phyloP scores from a whole-genome alignment of 2,113 vertebrate species.

The Saccopteryx bilineata region DNA sequence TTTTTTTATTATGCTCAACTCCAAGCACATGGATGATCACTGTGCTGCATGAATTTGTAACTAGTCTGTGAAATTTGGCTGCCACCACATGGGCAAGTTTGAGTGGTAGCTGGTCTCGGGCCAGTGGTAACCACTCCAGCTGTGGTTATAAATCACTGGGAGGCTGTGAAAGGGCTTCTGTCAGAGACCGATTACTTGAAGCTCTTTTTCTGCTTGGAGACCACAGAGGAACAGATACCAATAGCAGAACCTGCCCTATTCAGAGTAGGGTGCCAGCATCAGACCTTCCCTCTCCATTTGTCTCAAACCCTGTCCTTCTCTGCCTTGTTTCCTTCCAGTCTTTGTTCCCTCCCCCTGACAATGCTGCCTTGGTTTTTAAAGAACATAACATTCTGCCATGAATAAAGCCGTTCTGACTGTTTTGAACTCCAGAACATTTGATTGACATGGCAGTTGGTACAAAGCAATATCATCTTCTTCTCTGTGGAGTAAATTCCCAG shows the following conservation, averaged over 20 bases:
- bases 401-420: constrained; percentile 18
- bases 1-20: constrained; percentile 75
- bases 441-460: not conserved
- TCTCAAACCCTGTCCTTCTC: not conserved
- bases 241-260: not conserved
- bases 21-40: constrained; percentile 68
- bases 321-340: not conserved
- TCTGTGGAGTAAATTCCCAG: not conserved
- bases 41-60: constrained; percentile 71
- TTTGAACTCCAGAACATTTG: constrained; percentile 28
- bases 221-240: not conserved
- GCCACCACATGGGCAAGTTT: not conserved
- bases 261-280: not conserved
- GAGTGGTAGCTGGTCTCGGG: constrained; percentile 69
- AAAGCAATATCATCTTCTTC: constrained; percentile 9
- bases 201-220: constrained; percentile 6
- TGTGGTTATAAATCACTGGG: constrained; percentile 69
- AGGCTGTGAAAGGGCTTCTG: constrained; percentile 65
- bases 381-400: not conserved
- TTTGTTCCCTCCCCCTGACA: not conserved
- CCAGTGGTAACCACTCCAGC: constrained; percentile 62
- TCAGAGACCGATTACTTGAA: constrained; percentile 32
- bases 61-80: constrained; percentile 77
- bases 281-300: not conserved
- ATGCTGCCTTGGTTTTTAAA: constrained; percentile 29